Base-by-base conservation (phyloP, 2,888 invertebrate species). In the Cephalotes varians region DNA sequence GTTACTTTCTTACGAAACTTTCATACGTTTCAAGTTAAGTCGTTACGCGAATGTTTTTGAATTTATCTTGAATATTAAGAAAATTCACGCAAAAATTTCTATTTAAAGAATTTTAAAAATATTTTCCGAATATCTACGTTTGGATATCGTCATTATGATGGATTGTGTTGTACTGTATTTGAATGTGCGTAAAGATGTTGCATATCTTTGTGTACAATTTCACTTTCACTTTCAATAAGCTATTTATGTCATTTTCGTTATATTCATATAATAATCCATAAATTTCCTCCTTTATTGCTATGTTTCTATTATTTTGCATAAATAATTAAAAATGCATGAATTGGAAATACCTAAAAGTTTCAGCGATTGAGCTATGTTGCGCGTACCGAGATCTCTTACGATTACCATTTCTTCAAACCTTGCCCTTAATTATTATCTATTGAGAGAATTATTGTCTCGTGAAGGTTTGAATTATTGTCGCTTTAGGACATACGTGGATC, bases 1-100 rank as follows among this genome's bases (percentile, higher is more conserved):
- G 72, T 86, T 88, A 90, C 93, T 93, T 92, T 91, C 90, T 92
- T 90, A 86, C 82, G 77, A 89, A 88, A 93, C 93, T 93, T 93
- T 93, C 93, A 92, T 92, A 88, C 87, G 90, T 92, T 90, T 89
- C 85, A 69, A 49, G 60, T 65, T 49, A 49, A n/a, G 9, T 1
- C n/a, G 65, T 49, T 49, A 51, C 44, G 25, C 25, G 34, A 47
- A 37, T 1, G 15, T 54, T 18, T 79, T 34, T 18, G n/a, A 0
- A 51, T 15, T 54, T 67, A 12, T 31, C 6, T 44, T 4, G 12
- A 4, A 34, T 37, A 51, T 69, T 56, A 18, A 69, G 28, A 56
- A 67, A 79, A 79, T 31, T 56, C 12, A 21, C 25, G 18, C 12
- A 21, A 44, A 18, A 58, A 56, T 34, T 44, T 76, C 9, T 6